Conservation (phyloP, 2,888 invertebrate species). For the Sinopyrophorus schimmeli region DNA sequence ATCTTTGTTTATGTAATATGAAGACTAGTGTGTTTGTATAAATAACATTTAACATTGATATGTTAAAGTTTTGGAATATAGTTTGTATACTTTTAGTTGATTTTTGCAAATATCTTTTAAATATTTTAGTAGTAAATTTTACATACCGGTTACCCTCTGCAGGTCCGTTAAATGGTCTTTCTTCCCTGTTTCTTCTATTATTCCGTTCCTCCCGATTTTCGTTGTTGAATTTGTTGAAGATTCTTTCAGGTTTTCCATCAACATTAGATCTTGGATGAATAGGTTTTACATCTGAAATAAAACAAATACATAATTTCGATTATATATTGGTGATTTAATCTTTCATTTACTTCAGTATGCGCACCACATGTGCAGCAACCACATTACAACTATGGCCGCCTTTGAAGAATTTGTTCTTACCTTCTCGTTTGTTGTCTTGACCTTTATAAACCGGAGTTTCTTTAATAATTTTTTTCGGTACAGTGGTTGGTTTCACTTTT, state of each 20-base stretch:
- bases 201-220: conserved; percentile 75
- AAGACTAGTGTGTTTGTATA: no score
- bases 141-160: conserved; percentile 50
- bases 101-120: no score
- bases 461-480: conserved; percentile 64
- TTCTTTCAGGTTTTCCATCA: conserved; percentile 61
- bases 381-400: conserved; percentile 24
- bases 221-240: conserved; percentile 59
- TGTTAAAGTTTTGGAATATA: no score
- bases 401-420: conserved; percentile 43
- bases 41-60: no score
- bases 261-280: conserved; percentile 49
- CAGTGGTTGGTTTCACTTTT: conserved; percentile 61
- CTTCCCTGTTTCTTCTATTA: conserved; percentile 68
- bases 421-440: conserved; percentile 61
- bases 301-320: no score
- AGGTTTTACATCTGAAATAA: conserved; percentile 49
- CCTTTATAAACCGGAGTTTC: conserved; percentile 65
- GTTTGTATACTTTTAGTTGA: no score
- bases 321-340: no score
- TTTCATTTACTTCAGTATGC: neutral
- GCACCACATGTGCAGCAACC: conserved; percentile 47
- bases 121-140: no score
- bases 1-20: no score
- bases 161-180: conserved; percentile 56